Percentiles rank a stretch among this genome's conserved stretches.
These are phyloP conservation scores for Brachirus orientalis DNA, from an alignment of 2,113 vertebrate species.

Conservation along the genomic window DNA sequence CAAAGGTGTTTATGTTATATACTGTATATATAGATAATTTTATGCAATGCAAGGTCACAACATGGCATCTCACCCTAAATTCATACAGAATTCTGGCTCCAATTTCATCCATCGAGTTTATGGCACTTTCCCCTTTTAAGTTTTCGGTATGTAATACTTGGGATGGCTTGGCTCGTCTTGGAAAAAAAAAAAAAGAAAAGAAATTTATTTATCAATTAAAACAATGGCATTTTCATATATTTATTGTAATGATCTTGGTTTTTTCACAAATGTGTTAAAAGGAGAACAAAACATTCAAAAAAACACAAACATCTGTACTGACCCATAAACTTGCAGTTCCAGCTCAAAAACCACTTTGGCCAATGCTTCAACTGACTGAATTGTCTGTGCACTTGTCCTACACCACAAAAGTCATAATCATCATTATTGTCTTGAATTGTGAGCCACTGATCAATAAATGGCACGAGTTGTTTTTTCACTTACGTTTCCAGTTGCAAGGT, in stretches of 20 bases:
- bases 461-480: constrained; percentile 48
- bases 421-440: neutral
- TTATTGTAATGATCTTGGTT: too few relatives aligned
- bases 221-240: too few relatives aligned
- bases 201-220: too few relatives aligned
- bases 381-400: constrained; percentile 90
- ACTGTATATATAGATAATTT: too few relatives aligned
- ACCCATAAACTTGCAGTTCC: constrained; percentile 89
- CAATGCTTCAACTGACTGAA: constrained; percentile 81
- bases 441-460: neutral
- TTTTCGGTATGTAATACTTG: constrained; percentile 88
- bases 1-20: too few relatives aligned
- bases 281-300: neutral
- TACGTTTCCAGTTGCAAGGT: constrained; percentile 89
- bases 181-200: constrained; percentile 9
- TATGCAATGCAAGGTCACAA: too few relatives aligned
- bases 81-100: constrained; percentile 89
- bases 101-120: constrained; percentile 87
- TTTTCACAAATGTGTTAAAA: neutral
- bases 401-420: constrained; percentile 17
- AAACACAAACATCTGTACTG: constrained; percentile 49
- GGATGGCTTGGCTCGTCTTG: constrained; percentile 88
- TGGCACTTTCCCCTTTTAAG: constrained; percentile 81
- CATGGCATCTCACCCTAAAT: constrained; percentile 84
- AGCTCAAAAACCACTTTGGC: constrained; percentile 92